Evolutionary conservation across 2,888 invertebrate species (phyloP), one percentile per base, ranked within the genome.

Genomic region (Ormyrus rosae): DNA sequence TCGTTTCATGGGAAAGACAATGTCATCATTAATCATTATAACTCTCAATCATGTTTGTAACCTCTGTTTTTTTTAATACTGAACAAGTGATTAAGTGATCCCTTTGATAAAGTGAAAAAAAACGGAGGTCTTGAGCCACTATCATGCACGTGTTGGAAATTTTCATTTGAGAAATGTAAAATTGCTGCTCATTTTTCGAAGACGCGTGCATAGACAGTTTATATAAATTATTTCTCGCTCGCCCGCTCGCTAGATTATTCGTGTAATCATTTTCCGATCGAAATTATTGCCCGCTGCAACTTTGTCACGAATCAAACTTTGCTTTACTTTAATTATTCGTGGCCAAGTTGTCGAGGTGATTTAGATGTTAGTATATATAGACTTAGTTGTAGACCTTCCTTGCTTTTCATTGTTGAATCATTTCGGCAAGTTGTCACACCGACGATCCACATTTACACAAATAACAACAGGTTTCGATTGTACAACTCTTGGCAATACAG

Each of bases 351-450:
- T 63, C 51, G 7, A 8, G 56, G n/a, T 56, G 81, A 77, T 81
- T 82, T 84, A 79, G 81, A 83, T 84, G 84, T 84, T 84, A 58
- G 83, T 84, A 83, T 19, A 81, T 77, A 74, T 83, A 84, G 83
- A 84, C 79, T 71, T 85, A 84, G 83, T 74, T 79, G 70, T 82
- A 85, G 84, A 82, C 79, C 72, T 83, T 83, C 75, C 82, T 53
- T 80, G 85, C 84, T 84, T 84, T 51, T 81, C 76, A 74, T 80
- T 79, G 61, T 68, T 81, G 70, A 70, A 13, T 68, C 82, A 82
- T 64, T 63, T 64, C 45, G 7, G 0, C 78, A 80, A 78, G 83
- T 74, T 83, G 75, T 81, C 83, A 79, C 78, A 56, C 48, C 68
- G 82, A 55, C 19, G 67, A 76, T 58, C 11, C 64, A 81, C 74